Percentiles rank a stretch among this genome's conserved stretches.
Evolutionary conservation across 2,888 invertebrate genomes (phyloP).

Genomic region (Biston stratarius): DNA sequence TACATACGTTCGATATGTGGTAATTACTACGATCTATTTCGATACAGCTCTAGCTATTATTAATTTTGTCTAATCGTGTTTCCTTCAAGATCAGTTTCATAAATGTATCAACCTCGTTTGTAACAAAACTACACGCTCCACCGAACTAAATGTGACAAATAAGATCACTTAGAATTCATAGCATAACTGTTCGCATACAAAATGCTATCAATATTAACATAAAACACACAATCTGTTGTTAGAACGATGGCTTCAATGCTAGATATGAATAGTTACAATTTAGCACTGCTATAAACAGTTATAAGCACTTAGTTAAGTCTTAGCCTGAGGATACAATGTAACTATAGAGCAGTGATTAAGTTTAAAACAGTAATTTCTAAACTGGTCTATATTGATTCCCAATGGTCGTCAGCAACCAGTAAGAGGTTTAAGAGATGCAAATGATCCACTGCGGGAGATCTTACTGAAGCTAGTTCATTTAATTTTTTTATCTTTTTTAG

Average conservation of each 20-base stretch:
- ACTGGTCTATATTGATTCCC: too few relatives aligned
- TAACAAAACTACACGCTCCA: constrained; percentile 22
- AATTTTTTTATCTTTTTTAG: too few relatives aligned
- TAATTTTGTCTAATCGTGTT: too few relatives aligned
- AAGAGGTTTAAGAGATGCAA: not conserved
- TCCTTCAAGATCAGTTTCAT: not conserved
- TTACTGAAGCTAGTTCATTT: too few relatives aligned
- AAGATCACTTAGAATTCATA: constrained; percentile 26
- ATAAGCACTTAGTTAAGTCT: constrained; percentile 51
- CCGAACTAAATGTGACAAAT: constrained; percentile 30
- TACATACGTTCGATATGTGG: too few relatives aligned
- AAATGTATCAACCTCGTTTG: constrained; percentile 13
- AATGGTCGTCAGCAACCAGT: not conserved
- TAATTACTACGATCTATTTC: too few relatives aligned
- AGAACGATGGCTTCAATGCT: constrained; percentile 58
- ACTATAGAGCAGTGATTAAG: constrained; percentile 10
- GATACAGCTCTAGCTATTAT: too few relatives aligned
- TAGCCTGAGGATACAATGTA: constrained; percentile 47
- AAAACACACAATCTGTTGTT: constrained; percentile 53
- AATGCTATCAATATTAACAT: constrained; percentile 23
- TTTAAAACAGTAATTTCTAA: not conserved
- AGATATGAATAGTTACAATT: constrained; percentile 67
- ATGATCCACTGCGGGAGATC: too few relatives aligned
- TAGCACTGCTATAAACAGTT: constrained; percentile 65
- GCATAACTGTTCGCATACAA: constrained; percentile 25